Percentiles rank a stretch among this genome's conserved stretches.
These are phyloP conservation scores for Aspidoscelis tigris DNA, from an alignment of 2,113 vertebrate species.

Conservation along the genomic window DNA sequence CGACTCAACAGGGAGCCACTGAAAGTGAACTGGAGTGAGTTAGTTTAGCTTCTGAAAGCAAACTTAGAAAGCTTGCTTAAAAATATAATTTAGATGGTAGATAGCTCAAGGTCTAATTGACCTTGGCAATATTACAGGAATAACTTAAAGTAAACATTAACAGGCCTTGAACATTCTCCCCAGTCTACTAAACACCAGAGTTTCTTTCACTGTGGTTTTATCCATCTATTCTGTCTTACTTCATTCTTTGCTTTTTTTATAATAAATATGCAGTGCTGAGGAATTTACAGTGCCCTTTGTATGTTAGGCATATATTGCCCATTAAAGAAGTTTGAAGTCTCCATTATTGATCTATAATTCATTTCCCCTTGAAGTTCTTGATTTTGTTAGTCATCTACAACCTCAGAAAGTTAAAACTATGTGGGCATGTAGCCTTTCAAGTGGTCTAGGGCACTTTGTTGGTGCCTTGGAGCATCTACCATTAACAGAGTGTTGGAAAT, in stretches of 20 bases:
- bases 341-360: not conserved
- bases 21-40: not conserved
- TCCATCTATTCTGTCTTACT: not conserved
- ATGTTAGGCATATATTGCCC: not conserved
- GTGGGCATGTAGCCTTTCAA: not conserved
- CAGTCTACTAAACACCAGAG: conserved; percentile 16
- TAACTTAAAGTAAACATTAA: not conserved
- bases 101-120: conserved; percentile 24
- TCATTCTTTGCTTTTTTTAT: not conserved
- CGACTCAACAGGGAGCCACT: not conserved
- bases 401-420: too few species aligned
- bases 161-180: conserved; percentile 12
- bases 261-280: not conserved
- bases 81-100: not conserved
- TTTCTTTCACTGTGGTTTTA: not conserved
- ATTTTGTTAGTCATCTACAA: not conserved
- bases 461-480: not conserved
- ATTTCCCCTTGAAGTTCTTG: not conserved
- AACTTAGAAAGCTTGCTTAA: not conserved
- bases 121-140: not conserved
- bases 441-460: too few species aligned
- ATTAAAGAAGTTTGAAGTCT: not conserved
- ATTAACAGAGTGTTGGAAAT: not conserved
- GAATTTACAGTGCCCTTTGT: not conserved
- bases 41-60: not conserved